These are phyloP conservation scores for Gallinago jamesoni DNA, from an alignment of 2,113 vertebrate genomes.

Conservation along the genomic window DNA sequence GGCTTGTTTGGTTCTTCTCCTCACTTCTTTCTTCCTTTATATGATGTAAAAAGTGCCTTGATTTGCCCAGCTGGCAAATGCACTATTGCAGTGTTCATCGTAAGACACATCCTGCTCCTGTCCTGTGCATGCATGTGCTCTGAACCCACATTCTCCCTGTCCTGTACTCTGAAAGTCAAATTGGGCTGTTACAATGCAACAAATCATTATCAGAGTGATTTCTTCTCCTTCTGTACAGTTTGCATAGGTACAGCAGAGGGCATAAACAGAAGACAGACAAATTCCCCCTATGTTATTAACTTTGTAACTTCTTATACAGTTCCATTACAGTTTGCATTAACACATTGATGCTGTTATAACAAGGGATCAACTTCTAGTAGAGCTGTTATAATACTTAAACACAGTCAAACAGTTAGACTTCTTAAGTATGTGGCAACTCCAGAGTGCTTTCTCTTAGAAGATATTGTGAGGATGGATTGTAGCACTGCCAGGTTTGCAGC, in stretches of 20 bases:
- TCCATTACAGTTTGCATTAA: neutral
- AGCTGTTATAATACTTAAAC: neutral
- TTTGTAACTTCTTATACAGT: neutral
- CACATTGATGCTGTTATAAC: neutral
- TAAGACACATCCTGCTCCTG: neutral
- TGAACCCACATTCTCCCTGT: neutral
- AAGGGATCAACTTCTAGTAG: neutral
- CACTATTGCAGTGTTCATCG: neutral
- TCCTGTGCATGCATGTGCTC: neutral
- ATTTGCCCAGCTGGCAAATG: neutral
- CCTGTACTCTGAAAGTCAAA: neutral
- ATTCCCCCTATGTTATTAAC: neutral
- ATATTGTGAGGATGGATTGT: neutral
- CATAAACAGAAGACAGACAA: neutral
- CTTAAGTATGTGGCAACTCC: neutral
- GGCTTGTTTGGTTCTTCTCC: neutral
- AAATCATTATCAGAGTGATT: neutral
- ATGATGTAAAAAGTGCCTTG: neutral
- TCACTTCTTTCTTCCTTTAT: neutral
- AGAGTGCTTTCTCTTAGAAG: neutral
- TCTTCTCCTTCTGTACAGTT: neutral
- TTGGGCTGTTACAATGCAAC: neutral
- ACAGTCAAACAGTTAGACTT: neutral
- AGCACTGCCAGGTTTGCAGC: neutral
- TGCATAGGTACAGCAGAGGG: neutral